These are phyloP conservation scores for Pseudomugil gertrudae DNA, from an alignment of 2,797 vertebrate genomes.

Conservation along the genomic window DNA sequence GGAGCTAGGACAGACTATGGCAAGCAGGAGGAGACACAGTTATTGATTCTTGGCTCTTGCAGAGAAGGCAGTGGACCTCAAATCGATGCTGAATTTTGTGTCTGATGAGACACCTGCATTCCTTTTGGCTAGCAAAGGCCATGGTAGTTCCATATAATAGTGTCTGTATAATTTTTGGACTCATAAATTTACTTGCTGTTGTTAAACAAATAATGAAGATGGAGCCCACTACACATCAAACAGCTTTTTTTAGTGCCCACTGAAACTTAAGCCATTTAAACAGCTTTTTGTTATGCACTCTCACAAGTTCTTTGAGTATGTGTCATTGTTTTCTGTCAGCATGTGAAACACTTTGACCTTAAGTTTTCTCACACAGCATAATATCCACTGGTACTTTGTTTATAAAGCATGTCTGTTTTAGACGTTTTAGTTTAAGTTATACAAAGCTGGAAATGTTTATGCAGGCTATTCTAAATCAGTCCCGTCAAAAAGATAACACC, in stretches of 20 bases:
- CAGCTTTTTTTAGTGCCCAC: constrained; percentile 55
- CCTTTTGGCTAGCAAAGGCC: constrained; percentile 68
- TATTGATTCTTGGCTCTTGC: constrained; percentile 75
- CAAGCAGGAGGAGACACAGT: constrained; percentile 63
- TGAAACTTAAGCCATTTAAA: constrained; percentile 51
- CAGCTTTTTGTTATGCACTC: constrained; percentile 46
- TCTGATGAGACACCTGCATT: constrained; percentile 84
- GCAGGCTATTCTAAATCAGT: neutral
- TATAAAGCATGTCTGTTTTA: neutral
- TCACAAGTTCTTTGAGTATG: constrained; percentile 6
- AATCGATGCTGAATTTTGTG: constrained; percentile 81
- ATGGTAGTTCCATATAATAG: constrained; percentile 68
- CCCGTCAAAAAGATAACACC: neutral
- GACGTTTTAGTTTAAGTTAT: neutral
- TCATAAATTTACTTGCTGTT: constrained; percentile 56
- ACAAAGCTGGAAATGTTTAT: neutral
- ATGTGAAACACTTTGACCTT: constrained; percentile 15
- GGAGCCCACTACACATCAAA: constrained; percentile 58
- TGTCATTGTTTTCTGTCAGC: constrained; percentile 3
- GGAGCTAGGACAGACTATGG: constrained; percentile 56
- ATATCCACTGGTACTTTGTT: neutral
- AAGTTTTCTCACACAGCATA: neutral
- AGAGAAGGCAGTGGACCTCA: constrained; percentile 58
- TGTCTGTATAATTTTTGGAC: constrained; percentile 56
- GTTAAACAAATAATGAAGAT: constrained; percentile 71